Evolutionary conservation across 2,888 invertebrate genomes (phyloP), one percentile per base, ranked within the genome.

Genomic region (Scotopteryx bipunctaria): DNA sequence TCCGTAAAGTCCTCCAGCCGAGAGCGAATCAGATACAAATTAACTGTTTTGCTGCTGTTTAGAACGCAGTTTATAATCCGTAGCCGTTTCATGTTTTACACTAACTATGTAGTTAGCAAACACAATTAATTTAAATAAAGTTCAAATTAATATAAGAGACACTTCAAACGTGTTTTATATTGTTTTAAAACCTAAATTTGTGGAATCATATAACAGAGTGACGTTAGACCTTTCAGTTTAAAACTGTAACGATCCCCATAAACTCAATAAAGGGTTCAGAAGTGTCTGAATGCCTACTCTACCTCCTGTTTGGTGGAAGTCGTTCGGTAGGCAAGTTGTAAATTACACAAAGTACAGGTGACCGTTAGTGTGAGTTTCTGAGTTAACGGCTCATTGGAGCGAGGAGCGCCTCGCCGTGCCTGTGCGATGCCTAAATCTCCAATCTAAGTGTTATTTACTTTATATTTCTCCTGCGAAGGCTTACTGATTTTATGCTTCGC

Each of bases 371-470:
- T 37, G 53, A 55, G 57, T 68, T 65, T 60, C 64, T 62, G 65
- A 67, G 71, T 71, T 66, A 68, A 64, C 69, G 69, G 69, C 64
- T 76, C 72, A 76, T 75, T 72, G 75, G 66, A 71, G 71, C 74
- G 73, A 55, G 48, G 66, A 63, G 64, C 61, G 59, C 27, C 38
- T n/a, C 27, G 15, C 70, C 60, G 61, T 63, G 67, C 65, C 66
- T 56, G 69, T 63, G 66, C 69, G 67, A 63, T 69, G 70, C 74
- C 77, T 78, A 78, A 84, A 81, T 81, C 78, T 80, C 77, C 78
- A 76, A 81, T 83, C 76, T 80, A 83, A 83, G 83, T 83, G 80
- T 83, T 85, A 85, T 86, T 86, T 86, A 81, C 81, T 86, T 85
- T 82, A 83, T 86, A 83, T 83, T 83, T 82, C 76, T 75, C 75